Percentiles rank a stretch among this genome's conserved stretches.
Evolutionary conservation across 2,797 vertebrate species (phyloP).

Genomic region (Acipenser transmontanus): DNA sequence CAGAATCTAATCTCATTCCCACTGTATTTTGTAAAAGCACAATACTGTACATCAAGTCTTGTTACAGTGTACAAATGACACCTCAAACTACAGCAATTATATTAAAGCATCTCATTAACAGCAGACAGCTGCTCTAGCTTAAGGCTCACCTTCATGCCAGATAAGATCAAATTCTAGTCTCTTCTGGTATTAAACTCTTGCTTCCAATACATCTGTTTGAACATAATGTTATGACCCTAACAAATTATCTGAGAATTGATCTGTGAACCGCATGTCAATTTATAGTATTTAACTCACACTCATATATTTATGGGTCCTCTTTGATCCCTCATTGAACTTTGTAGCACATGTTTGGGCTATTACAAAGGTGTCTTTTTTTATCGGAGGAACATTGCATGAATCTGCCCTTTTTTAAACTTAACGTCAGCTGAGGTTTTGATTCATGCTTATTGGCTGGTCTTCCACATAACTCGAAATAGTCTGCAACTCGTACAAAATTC

Average conservation of each 20-base stretch:
- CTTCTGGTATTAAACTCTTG: conserved; percentile 6
- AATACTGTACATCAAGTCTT: neutral
- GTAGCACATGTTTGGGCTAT: too few relatives aligned
- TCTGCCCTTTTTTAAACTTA: too few relatives aligned
- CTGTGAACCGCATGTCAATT: conserved; percentile 1
- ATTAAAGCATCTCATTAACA: conserved; percentile 8
- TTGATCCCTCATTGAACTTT: too few relatives aligned
- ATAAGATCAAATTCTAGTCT: conserved; percentile 2
- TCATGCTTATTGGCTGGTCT: too few relatives aligned
- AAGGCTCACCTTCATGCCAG: conserved; percentile 6
- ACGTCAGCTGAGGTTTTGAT: too few relatives aligned
- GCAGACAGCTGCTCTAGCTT: conserved; percentile 7
- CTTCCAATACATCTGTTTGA: conserved; percentile 3
- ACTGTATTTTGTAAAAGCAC: neutral
- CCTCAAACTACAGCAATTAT: neutral
- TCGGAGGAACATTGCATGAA: too few relatives aligned
- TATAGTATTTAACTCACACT: neutral
- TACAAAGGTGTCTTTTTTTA: too few relatives aligned
- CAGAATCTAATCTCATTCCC: neutral
- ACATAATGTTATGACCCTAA: conserved; percentile 2
- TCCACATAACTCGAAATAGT: too few relatives aligned
- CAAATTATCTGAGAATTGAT: conserved; percentile 11
- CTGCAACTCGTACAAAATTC: too few relatives aligned
- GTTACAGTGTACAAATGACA: neutral
- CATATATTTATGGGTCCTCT: too few relatives aligned